Evolutionary conservation across 2,113 vertebrate genomes (phyloP).

Genomic region (Elephas maximus): DNA sequence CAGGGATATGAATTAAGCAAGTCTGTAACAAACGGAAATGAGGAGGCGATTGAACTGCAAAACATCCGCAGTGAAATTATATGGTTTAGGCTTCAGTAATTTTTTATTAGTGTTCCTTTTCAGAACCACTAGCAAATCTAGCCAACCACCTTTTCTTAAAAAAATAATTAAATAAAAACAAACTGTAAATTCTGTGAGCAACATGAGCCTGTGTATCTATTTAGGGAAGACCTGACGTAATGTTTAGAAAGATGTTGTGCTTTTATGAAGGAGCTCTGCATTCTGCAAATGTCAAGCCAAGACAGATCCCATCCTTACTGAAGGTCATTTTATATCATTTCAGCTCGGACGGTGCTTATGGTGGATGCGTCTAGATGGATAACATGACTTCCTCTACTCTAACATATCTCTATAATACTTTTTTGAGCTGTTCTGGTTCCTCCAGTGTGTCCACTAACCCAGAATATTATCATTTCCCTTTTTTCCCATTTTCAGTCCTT

Average conservation of each 20-base stretch:
- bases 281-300: slow-evolving; percentile 68
- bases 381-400: slow-evolving; percentile 71
- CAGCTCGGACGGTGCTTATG: slow-evolving; percentile 84
- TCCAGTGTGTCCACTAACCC: slow-evolving; percentile 58
- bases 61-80: not conserved
- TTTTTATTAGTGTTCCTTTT: not conserved
- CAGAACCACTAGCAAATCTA: not conserved
- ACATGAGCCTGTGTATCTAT: not conserved
- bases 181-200: not conserved
- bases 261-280: slow-evolving; percentile 60
- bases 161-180: not conserved
- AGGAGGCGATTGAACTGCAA: not conserved
- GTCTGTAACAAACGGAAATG: not conserved
- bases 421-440: slow-evolving; percentile 76
- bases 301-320: slow-evolving; percentile 81
- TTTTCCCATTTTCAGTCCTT: slow-evolving; percentile 69
- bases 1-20: not conserved
- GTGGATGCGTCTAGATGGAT: slow-evolving; percentile 77
- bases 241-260: slow-evolving; percentile 34
- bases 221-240: not conserved
- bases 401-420: slow-evolving; percentile 66
- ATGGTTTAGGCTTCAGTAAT: not conserved
- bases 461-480: slow-evolving; percentile 52
- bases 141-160: not conserved
- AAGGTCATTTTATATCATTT: slow-evolving; percentile 87